A percentile compares a stretch with the other conserved stretches of the same genome.
phyloP scores from a whole-genome alignment of 1,140 invertebrate species.

The Nomia melanderi region DNA sequence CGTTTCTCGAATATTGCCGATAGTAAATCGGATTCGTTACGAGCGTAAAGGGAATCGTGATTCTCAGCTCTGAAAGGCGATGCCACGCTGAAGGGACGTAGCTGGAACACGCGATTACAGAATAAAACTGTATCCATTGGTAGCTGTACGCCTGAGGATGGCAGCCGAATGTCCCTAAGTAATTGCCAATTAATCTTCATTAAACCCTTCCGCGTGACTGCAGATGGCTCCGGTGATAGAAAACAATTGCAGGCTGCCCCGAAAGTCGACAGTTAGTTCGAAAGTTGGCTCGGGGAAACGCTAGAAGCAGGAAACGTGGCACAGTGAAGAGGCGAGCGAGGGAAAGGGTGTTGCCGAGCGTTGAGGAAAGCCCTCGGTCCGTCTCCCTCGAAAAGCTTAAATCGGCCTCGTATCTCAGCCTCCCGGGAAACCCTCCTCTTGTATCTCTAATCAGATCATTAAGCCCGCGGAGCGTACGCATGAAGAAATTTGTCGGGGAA shows the following conservation, averaged over 20 bases:
- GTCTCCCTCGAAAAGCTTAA: slow-evolving; percentile 65
- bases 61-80: no score
- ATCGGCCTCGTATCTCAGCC: slow-evolving; percentile 65
- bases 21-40: no score
- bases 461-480: slow-evolving; percentile 57
- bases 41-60: no score
- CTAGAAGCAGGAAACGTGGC: slow-evolving; percentile 49
- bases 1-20: no score
- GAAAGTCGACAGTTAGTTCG: slow-evolving; percentile 44
- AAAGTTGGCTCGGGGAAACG: slow-evolving; percentile 52
- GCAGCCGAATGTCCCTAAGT: slow-evolving; percentile 8
- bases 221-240: slow-evolving; percentile 40
- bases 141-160: background rate
- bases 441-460: slow-evolving; percentile 70
- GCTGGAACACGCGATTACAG: no score
- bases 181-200: slow-evolving; percentile 55
- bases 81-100: no score
- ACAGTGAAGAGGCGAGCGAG: background rate
- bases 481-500: slow-evolving; percentile 40
- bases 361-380: slow-evolving; percentile 39
- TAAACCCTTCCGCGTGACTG: slow-evolving; percentile 43
- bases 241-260: slow-evolving; percentile 42
- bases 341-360: slow-evolving; percentile 67
- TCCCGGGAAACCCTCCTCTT: slow-evolving; percentile 44
- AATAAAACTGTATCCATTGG: background rate